Base-by-base conservation (phyloP, 2,888 invertebrate species). In the Gortyna flavago region DNA sequence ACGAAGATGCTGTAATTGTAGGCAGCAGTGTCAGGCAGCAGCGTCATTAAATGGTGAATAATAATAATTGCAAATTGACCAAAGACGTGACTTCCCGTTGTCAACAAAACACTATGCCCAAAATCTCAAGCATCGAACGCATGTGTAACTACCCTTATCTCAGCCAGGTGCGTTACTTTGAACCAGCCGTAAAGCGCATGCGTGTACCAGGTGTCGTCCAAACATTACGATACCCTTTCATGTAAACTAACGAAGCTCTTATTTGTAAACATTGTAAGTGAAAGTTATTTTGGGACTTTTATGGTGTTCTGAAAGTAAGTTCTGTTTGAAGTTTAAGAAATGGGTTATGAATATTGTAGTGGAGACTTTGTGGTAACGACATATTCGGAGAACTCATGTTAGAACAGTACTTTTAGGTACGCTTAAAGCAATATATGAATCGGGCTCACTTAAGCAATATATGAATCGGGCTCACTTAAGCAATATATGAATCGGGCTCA, bases 251-350 rank as follows among this genome's bases (percentile, higher is more conserved):
- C 80, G 74, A 77, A 81, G 87, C 75, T 79, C 75, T 67, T 87
- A 88, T 85, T 85, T 87, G 83, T 89, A 88, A 87, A 89, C 89
- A 83, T 74, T 81, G 75, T 87, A 82, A 87, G 85, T 85, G 80
- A 80, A 88, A 80, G 71, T 72, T 87, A 89, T 89, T 89, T 88
- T 73, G 73, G 69, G 65, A 73, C 66, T 79, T 83, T 87, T 84
- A 88, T 73, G 83, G 72, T 61, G 84, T 80, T 84, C 65, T n/a
- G 71, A 38, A 67, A 77, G 72, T 78, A 79, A 74, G 44, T 75
- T 84, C 38, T 74, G 73, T 87, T 87, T 87, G 89, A 89, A 79
- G 79, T 80, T 80, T 57, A 72, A 84, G 67, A 29, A 75, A 84
- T 69, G 72, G 64, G 29, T 77, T 77, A 84, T 85, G 80, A 84